These are phyloP conservation scores for Alethe diademata DNA, from an alignment of 2,113 vertebrate genomes.

Conservation along the genomic window DNA sequence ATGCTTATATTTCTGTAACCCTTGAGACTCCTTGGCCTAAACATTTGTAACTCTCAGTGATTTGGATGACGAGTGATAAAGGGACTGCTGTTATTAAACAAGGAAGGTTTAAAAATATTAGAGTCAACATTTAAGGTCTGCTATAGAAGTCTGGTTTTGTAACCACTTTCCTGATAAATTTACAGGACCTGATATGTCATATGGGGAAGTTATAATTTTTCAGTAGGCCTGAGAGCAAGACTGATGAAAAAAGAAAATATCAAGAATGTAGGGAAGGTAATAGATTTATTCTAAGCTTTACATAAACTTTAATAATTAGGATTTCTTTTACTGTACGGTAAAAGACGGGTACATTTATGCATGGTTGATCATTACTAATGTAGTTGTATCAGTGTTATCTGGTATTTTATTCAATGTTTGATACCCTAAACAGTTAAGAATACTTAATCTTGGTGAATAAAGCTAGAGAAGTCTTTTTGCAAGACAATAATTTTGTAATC, in stretches of 20 bases:
- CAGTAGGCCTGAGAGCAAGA: neutral
- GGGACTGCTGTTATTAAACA: neutral
- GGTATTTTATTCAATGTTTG: neutral
- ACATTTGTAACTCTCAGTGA: conserved; percentile 34
- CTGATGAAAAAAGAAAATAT: neutral
- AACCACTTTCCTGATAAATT: neutral
- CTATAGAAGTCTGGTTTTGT: neutral
- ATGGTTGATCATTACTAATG: neutral
- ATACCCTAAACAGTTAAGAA: neutral
- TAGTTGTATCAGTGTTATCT: neutral
- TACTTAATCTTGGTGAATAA: neutral
- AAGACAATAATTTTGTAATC: neutral
- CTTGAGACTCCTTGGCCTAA: conserved; percentile 39
- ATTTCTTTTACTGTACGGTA: neutral
- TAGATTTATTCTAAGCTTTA: neutral
- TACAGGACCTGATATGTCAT: neutral
- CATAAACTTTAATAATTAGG: neutral
- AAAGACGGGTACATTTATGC: neutral
- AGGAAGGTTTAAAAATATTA: neutral
- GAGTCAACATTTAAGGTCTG: neutral
- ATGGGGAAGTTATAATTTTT: neutral
- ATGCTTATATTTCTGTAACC: conserved; percentile 50
- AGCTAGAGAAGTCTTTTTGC: neutral
- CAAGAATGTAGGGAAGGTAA: neutral
- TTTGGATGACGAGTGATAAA: conserved; percentile 34